Percentiles rank a stretch among this genome's conserved stretches.
phyloP scores from a whole-genome alignment of 2,888 invertebrate genomes.

The Xylota sylvarum region DNA sequence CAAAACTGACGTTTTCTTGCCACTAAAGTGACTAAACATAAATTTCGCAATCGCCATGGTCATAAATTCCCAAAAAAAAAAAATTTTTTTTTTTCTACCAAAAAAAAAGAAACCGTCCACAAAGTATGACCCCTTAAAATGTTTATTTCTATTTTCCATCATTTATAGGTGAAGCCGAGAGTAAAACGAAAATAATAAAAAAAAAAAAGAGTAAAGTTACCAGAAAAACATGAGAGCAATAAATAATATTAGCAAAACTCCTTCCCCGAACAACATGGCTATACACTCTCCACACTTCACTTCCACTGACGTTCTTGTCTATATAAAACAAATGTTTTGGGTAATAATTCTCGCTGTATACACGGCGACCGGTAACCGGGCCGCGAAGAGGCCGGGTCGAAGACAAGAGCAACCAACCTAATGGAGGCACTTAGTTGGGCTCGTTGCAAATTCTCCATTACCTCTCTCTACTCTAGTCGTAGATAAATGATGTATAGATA shows the following conservation, averaged over 20 bases:
- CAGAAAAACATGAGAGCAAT: slow-evolving; percentile 68
- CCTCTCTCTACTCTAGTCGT: slow-evolving; percentile 50
- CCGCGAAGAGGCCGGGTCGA: slow-evolving; percentile 24
- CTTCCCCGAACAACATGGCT: slow-evolving; percentile 42
- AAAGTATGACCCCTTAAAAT: slow-evolving; percentile 65
- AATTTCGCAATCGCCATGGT: slow-evolving; percentile 65
- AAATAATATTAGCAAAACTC: slow-evolving; percentile 70
- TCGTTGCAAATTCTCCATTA: slow-evolving; percentile 73
- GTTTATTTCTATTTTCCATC: slow-evolving; percentile 27
- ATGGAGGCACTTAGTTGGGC: slow-evolving; percentile 73
- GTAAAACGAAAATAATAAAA: background rate
- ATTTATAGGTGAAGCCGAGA: slow-evolving; percentile 19
- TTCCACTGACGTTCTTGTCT: slow-evolving; percentile 69
- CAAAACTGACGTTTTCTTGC: slow-evolving; percentile 71
- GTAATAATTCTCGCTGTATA: slow-evolving; percentile 76
- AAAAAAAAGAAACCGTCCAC: slow-evolving; percentile 28
- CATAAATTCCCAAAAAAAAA: slow-evolving; percentile 57
- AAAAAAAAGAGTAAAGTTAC: slow-evolving; percentile 31
- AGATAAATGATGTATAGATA: slow-evolving; percentile 71
- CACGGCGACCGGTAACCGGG: slow-evolving; percentile 43
- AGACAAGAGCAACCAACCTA: slow-evolving; percentile 64
- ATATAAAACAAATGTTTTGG: slow-evolving; percentile 75
- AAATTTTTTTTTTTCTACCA: background rate
- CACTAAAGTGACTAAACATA: slow-evolving; percentile 72
- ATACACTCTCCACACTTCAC: slow-evolving; percentile 48